Conservation (phyloP, 2,888 invertebrate species). For the Carpatolechia fugitivella region DNA sequence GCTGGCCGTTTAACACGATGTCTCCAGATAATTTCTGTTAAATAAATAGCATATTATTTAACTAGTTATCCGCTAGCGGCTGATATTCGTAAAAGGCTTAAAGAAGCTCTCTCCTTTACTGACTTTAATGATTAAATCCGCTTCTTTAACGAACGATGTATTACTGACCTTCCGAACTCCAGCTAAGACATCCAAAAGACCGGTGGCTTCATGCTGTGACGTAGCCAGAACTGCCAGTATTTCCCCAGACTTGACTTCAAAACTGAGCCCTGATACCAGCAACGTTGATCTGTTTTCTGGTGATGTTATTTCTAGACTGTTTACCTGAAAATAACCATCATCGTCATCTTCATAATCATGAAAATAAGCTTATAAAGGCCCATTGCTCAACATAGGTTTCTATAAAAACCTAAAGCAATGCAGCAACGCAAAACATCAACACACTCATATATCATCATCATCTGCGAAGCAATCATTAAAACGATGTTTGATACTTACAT, state of each 20-base stretch:
- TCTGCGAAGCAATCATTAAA: background rate
- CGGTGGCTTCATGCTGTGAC: constrained; percentile 90
- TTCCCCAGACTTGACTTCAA: constrained; percentile 95
- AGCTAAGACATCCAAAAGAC: constrained; percentile 91
- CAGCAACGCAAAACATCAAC: no score
- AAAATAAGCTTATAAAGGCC: no score
- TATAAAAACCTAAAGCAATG: no score
- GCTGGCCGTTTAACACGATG: constrained; percentile 92
- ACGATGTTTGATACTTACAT: constrained; percentile 61
- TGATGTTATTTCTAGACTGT: constrained; percentile 81
- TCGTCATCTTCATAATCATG: no score
- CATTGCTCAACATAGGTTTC: no score
- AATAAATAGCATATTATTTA: background rate
- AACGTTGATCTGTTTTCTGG: constrained; percentile 77
- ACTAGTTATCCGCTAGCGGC: no score
- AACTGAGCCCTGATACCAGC: constrained; percentile 86
- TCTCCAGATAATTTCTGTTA: constrained; percentile 83
- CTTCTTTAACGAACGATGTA: no score
- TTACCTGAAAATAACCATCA: constrained; percentile 61
- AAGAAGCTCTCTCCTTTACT: no score
- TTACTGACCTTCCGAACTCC: constrained; percentile 79
- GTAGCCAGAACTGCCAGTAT: constrained; percentile 94
- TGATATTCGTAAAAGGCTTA: no score
- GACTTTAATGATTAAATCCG: constrained; percentile 1
- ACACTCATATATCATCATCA: no score